Conservation (phyloP, 2,797 vertebrate species). For the Borostomias antarcticus region DNA sequence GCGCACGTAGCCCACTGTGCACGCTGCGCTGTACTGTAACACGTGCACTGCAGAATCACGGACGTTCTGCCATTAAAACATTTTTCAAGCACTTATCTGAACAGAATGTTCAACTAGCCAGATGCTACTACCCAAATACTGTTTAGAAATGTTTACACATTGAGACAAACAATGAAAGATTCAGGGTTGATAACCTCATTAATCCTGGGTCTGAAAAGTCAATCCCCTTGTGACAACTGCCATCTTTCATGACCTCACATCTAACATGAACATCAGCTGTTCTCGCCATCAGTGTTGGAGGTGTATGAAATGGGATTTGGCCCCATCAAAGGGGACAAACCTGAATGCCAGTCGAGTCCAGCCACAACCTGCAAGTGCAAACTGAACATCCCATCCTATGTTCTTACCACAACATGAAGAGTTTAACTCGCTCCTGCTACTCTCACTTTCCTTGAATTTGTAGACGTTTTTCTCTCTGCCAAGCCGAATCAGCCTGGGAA, state of each 20-base stretch:
- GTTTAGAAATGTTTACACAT: background rate
- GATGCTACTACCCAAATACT: background rate
- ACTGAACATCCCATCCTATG: background rate
- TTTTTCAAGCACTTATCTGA: background rate
- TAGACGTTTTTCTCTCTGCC: background rate
- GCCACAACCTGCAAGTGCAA: conserved; percentile 4
- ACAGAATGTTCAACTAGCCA: background rate
- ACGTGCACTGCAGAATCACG: no score
- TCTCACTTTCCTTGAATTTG: background rate
- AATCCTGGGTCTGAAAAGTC: background rate
- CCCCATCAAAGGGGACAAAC: background rate
- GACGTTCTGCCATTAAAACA: background rate
- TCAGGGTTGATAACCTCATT: background rate
- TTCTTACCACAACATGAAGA: conserved; percentile 7
- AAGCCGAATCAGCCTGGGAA: conserved; percentile 13
- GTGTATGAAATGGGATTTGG: background rate
- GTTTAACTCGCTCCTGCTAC: background rate
- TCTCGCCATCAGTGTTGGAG: background rate
- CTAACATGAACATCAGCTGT: background rate
- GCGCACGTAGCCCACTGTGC: background rate
- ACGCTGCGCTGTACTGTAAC: conserved; percentile 3
- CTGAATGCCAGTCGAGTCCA: background rate
- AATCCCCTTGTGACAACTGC: background rate
- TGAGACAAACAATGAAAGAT: background rate
- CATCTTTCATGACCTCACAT: background rate